phyloP scores from a whole-genome alignment of 2,797 vertebrate genomes.

The Falco peregrinus region DNA sequence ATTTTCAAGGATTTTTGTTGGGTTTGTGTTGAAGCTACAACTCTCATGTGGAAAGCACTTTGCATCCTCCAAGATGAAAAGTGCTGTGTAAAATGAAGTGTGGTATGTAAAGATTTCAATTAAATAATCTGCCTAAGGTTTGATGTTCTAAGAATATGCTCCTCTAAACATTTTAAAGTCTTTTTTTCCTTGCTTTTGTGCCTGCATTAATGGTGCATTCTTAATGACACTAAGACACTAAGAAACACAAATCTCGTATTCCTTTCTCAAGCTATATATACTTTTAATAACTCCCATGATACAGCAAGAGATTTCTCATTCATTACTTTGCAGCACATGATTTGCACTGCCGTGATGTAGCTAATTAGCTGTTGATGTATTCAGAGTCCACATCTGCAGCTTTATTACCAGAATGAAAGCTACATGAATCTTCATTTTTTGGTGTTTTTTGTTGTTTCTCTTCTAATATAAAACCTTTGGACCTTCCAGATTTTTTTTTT shows the following conservation, averaged over 20 bases:
- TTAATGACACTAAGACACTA: not conserved
- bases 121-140: not conserved
- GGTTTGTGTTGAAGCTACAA: not conserved
- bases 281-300: not conserved
- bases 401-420: slow-evolving; percentile 37
- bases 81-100: not conserved
- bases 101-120: not conserved
- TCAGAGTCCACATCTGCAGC: slow-evolving; percentile 26
- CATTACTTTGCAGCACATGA: not conserved
- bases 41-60: not conserved
- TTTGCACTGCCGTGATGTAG: not conserved
- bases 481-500: not conserved
- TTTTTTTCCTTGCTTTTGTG: not conserved
- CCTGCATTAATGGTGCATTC: not conserved
- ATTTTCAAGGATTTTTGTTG: not conserved
- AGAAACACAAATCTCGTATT: not conserved
- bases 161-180: not conserved
- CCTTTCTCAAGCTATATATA: not conserved
- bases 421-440: not conserved
- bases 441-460: not conserved
- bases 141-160: not conserved
- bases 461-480: not conserved
- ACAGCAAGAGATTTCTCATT: not conserved
- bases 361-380: slow-evolving; percentile 6
- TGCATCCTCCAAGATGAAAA: not conserved